Evolutionary conservation across 2,797 vertebrate genomes (phyloP).

Genomic region (Oryzias dopingdopingensis): DNA sequence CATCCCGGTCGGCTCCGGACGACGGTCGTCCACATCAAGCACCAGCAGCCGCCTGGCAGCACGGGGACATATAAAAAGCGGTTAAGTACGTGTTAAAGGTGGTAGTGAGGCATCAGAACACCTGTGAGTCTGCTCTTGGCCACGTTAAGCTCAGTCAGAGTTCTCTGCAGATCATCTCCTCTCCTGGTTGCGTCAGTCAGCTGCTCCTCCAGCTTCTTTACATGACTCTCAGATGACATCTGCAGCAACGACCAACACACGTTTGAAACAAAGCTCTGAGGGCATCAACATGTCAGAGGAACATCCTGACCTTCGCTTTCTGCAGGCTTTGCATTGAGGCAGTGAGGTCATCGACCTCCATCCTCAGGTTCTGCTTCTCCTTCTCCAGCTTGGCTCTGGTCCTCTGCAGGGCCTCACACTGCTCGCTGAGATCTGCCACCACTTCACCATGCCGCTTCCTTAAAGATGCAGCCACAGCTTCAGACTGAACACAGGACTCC

Average conservation of each 20-base stretch:
- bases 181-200: conserved; percentile 74
- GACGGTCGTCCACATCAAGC: no score
- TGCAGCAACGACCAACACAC: conserved; percentile 32
- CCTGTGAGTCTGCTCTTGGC: conserved; percentile 80
- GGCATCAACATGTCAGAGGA: no score
- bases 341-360: conserved; percentile 79
- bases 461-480: conserved; percentile 66
- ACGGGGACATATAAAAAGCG: no score
- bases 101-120: conserved; percentile 16
- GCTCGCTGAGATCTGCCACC: conserved; percentile 76
- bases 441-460: conserved; percentile 75
- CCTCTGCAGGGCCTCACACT: conserved; percentile 79
- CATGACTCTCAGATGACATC: conserved; percentile 74
- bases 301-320: conserved; percentile 75
- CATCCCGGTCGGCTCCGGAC: no score
- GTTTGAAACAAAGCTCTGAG: no score
- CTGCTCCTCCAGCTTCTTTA: conserved; percentile 81
- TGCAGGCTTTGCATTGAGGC: conserved; percentile 76
- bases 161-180: conserved; percentile 81
- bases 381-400: conserved; percentile 80
- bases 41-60: no score
- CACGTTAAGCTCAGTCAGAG: conserved; percentile 72
- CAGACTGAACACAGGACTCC: conserved; percentile 75
- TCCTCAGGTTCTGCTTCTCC: conserved; percentile 80
- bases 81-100: no score